Percentiles rank a stretch among this genome's conserved stretches.
phyloP scores from a whole-genome alignment of 2,113 vertebrate species.

The Piliocolobus tephrosceles region DNA sequence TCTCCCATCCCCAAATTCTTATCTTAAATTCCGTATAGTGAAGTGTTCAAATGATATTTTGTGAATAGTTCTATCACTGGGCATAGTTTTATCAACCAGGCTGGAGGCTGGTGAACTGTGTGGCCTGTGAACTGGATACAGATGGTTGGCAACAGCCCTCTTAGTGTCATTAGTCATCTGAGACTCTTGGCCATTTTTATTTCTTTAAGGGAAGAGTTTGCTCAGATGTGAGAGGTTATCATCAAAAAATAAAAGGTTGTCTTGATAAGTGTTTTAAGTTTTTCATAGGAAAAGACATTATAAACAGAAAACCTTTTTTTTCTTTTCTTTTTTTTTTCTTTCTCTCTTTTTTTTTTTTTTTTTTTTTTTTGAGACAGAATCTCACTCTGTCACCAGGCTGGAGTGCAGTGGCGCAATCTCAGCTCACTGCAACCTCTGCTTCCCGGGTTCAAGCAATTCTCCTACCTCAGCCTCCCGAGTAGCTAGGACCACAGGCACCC shows the following conservation, averaged over 20 bases:
- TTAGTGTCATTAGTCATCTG: not conserved
- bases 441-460: too few relatives aligned
- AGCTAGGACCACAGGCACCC: too few relatives aligned
- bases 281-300: conserved; percentile 31
- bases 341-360: too few relatives aligned
- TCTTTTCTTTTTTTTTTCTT: not conserved
- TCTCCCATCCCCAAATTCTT: not conserved
- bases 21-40: not conserved
- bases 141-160: not conserved
- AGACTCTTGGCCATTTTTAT: not conserved
- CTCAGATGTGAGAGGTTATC: not conserved
- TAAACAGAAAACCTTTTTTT: conserved; percentile 48
- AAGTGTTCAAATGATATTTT: conserved; percentile 25
- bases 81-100: not conserved
- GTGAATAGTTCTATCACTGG: not conserved
- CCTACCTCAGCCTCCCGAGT: too few relatives aligned
- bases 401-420: too few relatives aligned
- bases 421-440: too few relatives aligned
- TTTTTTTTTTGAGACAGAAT: too few relatives aligned
- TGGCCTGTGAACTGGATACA: not conserved
- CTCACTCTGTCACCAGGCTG: too few relatives aligned
- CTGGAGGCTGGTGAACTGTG: too few relatives aligned
- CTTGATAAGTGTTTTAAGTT: not conserved
- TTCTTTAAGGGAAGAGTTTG: not conserved
- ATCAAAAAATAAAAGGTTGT: not conserved